Percentiles rank a stretch among this genome's conserved stretches.
Conservation (phyloP, 2,888 invertebrate species). For the Limnephilus marmoratus region DNA sequence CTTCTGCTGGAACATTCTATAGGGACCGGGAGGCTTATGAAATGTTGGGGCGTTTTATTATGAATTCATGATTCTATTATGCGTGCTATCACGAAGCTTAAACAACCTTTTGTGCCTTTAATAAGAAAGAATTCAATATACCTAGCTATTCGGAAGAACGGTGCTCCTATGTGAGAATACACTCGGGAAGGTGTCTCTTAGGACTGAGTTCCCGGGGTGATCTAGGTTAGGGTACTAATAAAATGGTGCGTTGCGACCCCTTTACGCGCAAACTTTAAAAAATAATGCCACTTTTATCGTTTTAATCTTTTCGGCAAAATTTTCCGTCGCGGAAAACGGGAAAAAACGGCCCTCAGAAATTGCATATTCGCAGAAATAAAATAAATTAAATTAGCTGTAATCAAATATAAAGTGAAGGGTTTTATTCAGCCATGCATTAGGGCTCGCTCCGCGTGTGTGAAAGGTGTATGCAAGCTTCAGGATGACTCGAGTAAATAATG, state of each 20-base stretch:
- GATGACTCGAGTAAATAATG: neutral
- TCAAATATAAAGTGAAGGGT: neutral
- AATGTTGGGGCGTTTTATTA: conserved; percentile 21
- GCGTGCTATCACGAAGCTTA: conserved; percentile 14
- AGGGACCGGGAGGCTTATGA: neutral
- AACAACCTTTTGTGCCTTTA: conserved; percentile 29
- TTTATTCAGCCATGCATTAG: neutral
- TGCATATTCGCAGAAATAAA: neutral
- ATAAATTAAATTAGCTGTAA: neutral
- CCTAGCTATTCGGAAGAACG: neutral
- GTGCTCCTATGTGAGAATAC: neutral
- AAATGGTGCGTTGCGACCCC: neutral
- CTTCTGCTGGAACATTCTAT: neutral
- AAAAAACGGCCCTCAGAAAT: neutral
- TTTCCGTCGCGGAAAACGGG: neutral
- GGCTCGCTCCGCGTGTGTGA: neutral
- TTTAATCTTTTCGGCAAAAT: neutral
- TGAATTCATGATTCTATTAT: conserved; percentile 29
- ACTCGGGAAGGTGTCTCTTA: neutral
- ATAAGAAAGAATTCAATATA: conserved; percentile 27
- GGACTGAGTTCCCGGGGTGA: neutral
- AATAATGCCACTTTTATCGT: neutral
- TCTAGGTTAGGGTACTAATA: neutral
- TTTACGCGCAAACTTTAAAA: neutral
- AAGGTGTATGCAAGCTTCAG: neutral